Evolutionary conservation across 2,797 vertebrate species (phyloP).

Genomic region (Sebastes kiyomatsui): DNA sequence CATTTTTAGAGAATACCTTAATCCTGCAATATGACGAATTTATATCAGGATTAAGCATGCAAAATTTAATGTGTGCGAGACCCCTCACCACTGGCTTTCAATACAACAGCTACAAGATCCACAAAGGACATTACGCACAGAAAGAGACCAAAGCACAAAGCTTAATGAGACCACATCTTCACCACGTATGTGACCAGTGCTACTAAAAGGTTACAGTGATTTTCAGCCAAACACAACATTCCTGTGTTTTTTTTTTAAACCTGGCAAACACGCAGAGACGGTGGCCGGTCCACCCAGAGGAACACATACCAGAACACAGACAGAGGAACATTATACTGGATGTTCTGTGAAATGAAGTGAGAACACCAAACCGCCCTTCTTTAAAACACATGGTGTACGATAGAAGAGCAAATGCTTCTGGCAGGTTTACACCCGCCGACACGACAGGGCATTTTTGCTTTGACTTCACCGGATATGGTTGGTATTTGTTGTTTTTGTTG

Average conservation of each 20-base stretch:
- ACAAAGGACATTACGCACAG: not conserved
- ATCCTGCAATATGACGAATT: not conserved
- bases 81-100: not conserved
- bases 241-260: constrained; percentile 28
- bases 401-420: not conserved
- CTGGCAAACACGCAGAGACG: constrained; percentile 1
- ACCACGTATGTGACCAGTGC: not conserved
- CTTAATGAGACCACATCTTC: not conserved
- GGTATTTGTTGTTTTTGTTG: not conserved
- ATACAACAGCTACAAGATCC: not conserved
- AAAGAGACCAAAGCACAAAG: not conserved
- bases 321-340: not conserved
- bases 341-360: constrained; percentile 14
- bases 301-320: constrained; percentile 15
- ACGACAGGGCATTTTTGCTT: not conserved
- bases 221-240: constrained; percentile 34
- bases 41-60: not conserved
- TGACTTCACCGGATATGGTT: not conserved
- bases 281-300: not conserved
- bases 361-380: constrained; percentile 9
- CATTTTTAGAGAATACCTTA: not conserved
- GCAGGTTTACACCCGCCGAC: not conserved
- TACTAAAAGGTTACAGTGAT: not conserved
- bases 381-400: constrained; percentile 28
- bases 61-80: not conserved